Evolutionary conservation across 2,888 invertebrate genomes (phyloP), one percentile per base, ranked within the genome.

Genomic region (Synergus itoensis): DNA sequence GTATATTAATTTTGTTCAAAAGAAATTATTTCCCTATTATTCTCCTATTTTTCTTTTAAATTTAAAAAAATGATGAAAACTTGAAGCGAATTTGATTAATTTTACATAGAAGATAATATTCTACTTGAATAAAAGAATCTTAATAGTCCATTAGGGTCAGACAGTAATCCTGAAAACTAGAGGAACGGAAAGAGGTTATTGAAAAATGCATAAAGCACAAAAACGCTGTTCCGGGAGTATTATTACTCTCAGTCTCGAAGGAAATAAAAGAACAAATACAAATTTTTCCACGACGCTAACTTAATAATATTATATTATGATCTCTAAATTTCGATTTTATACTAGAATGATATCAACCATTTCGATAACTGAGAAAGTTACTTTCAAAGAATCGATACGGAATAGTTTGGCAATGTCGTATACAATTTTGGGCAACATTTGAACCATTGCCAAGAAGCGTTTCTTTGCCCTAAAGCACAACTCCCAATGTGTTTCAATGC

Each of bases 401-500:
- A 18, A 45, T 18, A 21, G 12, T 41, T 67, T 43, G 67, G 21
- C 18, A 67, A 43, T 43, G 67, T 67, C 67, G 67, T 43, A 43
- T 1, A 67, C 43, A 4, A 43, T 43, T 43, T 45, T 45, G 0
- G 21, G 45, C 18, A 63, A 28, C 7, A 12, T 45, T 67, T 45
- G 67, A 45, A 45, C 41, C 45, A 41, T 18, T 67, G 67, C 67
- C 67, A 67, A 45, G 43, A n/a, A 67, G 18, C 14, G 8, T 12
- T 67, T 21, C 21, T 21, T 67, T 14, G 67, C 21, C 67, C 45
- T 45, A 28, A 67, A 67, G 67, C 67, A 45, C 43, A 45, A 41
- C 9, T 65, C 18, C 9, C 53, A 7, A 53, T n/a, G n/a, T 65
- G 65, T 41, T 65, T 8, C 41, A 45, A 18, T 67, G 43, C 18